Base-by-base conservation (phyloP, 2,113 vertebrate species). In the Oceanites oceanicus region DNA sequence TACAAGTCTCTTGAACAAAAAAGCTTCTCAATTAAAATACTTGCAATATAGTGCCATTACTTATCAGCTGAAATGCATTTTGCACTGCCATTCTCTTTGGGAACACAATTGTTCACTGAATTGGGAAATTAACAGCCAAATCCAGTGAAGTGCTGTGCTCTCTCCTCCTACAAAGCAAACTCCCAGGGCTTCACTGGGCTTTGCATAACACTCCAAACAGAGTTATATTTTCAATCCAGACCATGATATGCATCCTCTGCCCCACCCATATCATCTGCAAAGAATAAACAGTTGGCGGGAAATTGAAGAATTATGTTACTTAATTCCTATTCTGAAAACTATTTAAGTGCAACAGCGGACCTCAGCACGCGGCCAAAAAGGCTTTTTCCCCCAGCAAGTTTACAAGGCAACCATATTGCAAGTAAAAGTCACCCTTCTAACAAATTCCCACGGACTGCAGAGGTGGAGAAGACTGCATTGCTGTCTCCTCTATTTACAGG, bases 21-120 rank as follows among this genome's bases (percentile, higher is more conserved):
- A 86, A 79, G 91, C 86, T 73, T 30, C 85, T 90, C 81, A 90
- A 91, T 93, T 96, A 89, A 78, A 91, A 74, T 58, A 15, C 88
- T 56, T 68, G 44, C 90, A 91, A 29, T 42, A 30, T 25, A 93
- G 66, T 59, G 83, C 88, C 91, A 86, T 95, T 56, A 90, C 52
- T 76, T 95, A 65, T 72, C 96, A 76, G 55, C 42, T 87, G 65
- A 95, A 88, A 78, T 23, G 55, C 67, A 40, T 73, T 49, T 55
- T 30, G 81, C 52, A 49, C 87, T 32, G 65, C 85, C 26, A 1
- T 16, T 49, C 62, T 62, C 77, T 9, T 18, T 0, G 7, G 91
- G 27, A 74, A 8, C 4, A 0, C 20, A 26, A 9, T 9, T 76
- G 66, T 38, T 78, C 58, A 11, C 52, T 3, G 66, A 18, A 8